Percentiles rank a stretch among this genome's conserved stretches.
Evolutionary conservation across 2,113 vertebrate species (phyloP).

Genomic region (Eolophus roseicapilla): DNA sequence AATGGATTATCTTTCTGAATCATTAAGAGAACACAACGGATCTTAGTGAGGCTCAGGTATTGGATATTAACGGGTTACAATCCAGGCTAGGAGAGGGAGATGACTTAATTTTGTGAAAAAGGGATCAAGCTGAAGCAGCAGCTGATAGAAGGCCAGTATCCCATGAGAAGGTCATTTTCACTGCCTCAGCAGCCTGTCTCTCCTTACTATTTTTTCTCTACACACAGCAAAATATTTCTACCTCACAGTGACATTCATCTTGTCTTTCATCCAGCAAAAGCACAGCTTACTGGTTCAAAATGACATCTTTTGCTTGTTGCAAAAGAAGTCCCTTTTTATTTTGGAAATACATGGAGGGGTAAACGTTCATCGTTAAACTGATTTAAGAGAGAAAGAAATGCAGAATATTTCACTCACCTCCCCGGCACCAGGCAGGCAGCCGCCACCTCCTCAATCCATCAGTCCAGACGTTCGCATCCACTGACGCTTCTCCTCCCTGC

Average conservation of each 20-base stretch:
- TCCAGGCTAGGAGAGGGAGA: not conserved
- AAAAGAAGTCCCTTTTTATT: not conserved
- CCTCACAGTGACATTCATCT: not conserved
- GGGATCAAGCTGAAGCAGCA: not conserved
- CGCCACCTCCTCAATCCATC: slow-evolving; percentile 31
- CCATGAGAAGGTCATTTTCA: slow-evolving; percentile 64
- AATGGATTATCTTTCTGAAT: not conserved
- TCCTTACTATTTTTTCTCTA: not conserved
- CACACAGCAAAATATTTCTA: not conserved
- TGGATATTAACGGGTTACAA: not conserved
- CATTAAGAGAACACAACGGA: not conserved
- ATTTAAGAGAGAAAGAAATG: not conserved
- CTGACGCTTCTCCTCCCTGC: not conserved
- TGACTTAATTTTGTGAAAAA: not conserved
- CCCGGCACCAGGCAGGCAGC: not conserved
- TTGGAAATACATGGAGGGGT: not conserved
- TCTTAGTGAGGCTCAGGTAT: not conserved
- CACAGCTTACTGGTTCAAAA: not conserved
- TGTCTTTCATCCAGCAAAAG: not conserved
- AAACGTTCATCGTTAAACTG: not conserved
- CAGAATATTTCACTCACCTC: slow-evolving; percentile 42
- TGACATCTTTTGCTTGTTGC: not conserved
- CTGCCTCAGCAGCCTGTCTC: slow-evolving; percentile 21
- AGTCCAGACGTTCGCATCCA: not conserved
- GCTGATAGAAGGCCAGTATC: slow-evolving; percentile 23